phyloP scores from a whole-genome alignment of 2,797 vertebrate species.

The Heliangelus exortis region DNA sequence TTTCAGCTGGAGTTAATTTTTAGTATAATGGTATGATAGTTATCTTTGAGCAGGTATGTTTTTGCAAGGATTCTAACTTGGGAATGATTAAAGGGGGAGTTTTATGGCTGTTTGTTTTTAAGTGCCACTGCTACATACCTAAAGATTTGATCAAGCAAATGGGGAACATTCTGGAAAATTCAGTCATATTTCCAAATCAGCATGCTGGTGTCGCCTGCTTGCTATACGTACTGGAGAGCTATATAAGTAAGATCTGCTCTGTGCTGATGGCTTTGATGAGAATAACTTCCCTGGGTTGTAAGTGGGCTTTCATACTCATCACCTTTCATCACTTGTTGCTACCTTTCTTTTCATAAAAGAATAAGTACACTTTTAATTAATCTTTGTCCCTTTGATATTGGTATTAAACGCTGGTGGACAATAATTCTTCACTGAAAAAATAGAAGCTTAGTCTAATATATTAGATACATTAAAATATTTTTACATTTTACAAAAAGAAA shows the following conservation, averaged over 20 bases:
- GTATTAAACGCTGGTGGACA: slow-evolving; percentile 11
- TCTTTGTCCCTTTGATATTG: slow-evolving; percentile 24
- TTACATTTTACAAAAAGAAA: slow-evolving; percentile 44
- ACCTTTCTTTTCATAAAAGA: background rate
- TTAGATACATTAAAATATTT: slow-evolving; percentile 43
- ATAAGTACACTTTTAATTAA: background rate
- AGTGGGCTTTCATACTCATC: slow-evolving; percentile 4
- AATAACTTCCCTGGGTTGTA: slow-evolving; percentile 35
- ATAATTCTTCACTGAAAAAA: slow-evolving; percentile 31
- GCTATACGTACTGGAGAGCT: background rate
- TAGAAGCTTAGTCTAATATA: background rate
- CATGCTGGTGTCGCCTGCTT: slow-evolving; percentile 2
- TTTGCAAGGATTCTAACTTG: background rate
- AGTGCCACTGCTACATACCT: background rate
- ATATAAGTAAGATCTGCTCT: background rate
- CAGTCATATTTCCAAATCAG: background rate
- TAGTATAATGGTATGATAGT: background rate
- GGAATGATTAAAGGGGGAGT: background rate
- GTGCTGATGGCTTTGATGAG: slow-evolving; percentile 31
- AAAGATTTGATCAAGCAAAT: background rate
- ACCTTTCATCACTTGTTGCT: slow-evolving; percentile 31
- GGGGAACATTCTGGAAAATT: background rate
- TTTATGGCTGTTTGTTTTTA: background rate
- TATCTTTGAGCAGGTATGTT: background rate
- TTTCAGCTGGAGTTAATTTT: background rate